phyloP scores from a whole-genome alignment of 2,888 invertebrate species.

The Lasioglossum calceatum region DNA sequence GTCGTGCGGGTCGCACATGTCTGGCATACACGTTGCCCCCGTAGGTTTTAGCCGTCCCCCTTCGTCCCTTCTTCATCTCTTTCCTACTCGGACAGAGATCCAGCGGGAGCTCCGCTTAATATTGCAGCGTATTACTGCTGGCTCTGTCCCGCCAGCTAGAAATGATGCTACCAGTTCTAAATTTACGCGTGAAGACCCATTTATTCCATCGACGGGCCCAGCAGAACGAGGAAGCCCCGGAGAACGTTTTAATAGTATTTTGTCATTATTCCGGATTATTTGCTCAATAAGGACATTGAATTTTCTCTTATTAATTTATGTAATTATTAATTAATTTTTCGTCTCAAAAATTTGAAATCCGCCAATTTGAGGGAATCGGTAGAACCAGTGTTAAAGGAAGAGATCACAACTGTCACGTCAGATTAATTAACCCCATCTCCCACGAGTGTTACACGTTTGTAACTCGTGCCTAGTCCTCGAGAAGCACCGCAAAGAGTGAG shows the following conservation, averaged over 20 bases:
- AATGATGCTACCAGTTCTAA: constrained; percentile 64
- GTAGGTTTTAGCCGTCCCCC: constrained; percentile 34
- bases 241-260: too few relatives aligned
- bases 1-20: constrained; percentile 74
- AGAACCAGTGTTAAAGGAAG: too few relatives aligned
- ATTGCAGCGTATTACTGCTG: constrained; percentile 77
- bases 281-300: too few relatives aligned
- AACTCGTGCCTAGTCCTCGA: too few relatives aligned
- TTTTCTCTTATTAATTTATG: too few relatives aligned
- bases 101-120: constrained; percentile 75
- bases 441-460: neutral
- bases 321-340: too few relatives aligned
- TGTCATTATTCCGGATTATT: too few relatives aligned
- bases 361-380: too few relatives aligned
- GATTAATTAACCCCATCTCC: neutral
- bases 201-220: neutral
- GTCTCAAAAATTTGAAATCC: too few relatives aligned
- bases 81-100: constrained; percentile 36
- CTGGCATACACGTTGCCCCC: constrained; percentile 66
- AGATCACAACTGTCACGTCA: neutral
- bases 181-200: constrained; percentile 26
- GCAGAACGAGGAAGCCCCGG: too few relatives aligned
- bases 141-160: constrained; percentile 50
- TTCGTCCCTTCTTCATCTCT: neutral
- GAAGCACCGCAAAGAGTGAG: neutral